Base-by-base conservation (phyloP, 1,140 invertebrate genomes). In the Drosophila santomea region DNA sequence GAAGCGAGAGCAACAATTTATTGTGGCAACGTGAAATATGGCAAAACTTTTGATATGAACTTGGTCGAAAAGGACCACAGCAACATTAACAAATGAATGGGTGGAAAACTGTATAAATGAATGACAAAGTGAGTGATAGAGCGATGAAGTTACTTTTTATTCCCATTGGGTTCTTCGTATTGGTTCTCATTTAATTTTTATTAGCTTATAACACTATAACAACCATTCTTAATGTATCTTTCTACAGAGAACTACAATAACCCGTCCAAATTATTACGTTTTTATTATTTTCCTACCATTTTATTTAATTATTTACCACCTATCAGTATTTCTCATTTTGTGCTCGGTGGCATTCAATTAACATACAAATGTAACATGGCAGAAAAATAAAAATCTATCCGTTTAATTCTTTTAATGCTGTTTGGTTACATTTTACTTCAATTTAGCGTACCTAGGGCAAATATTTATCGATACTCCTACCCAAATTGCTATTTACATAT, bases 41-140 rank as follows among this genome's bases (percentile, higher is more conserved):
- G 72, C 71, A 50, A 86, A 86, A 86, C 75, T 86, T 86, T 86
- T 69, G 63, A 81, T 86, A 86, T 76, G 63, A 86, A 82, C 74
- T 86, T 77, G 67, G 74, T 59, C 51, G 66, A 45, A 38, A 25
- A 47, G 69, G 25, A 69, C 57, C 66, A 43, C 63, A 67, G 72
- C 43, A 58, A 71, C 64, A 78, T 80, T 60, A 78, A 60, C 50
- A 56, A 85, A 61, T 67, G 59, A 81, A 61, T 60, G 62, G 61
- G 44, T 67, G 17, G 17, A 17, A 17, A 56, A 78, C 32, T 78
- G 45, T 63, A 51, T 64, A 74, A 78, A 58, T 82, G 64, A 75
- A 51, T 75, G 60, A 80, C 43, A 55, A 74, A 78, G 55, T 82
- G 64, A 75, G 47, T 75, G 60, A 80, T 38, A 55, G 48, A 59